Evolutionary conservation across 2,797 vertebrate species (phyloP).

Genomic region (Sphenopsis melanotis): DNA sequence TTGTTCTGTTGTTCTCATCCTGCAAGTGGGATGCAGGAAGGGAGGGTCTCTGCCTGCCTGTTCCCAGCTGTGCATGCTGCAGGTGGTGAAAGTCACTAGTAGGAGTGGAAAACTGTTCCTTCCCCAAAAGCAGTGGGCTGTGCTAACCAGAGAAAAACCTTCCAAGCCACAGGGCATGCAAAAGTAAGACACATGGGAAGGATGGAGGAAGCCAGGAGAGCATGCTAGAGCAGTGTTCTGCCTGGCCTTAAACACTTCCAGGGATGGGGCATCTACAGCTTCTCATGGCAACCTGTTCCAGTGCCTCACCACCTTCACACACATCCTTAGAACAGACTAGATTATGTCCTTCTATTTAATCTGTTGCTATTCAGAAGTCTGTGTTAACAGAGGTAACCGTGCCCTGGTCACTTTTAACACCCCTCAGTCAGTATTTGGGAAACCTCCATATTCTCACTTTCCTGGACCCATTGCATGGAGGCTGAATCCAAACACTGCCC

Average conservation of each 20-base stretch:
- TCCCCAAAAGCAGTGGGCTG: neutral
- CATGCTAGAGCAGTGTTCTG: neutral
- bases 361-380: neutral
- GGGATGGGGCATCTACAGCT: neutral
- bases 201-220: neutral
- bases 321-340: neutral
- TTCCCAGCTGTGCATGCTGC: accelerated
- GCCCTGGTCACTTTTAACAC: neutral
- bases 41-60: neutral
- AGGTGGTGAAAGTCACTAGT: neutral
- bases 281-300: neutral
- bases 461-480: neutral
- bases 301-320: neutral
- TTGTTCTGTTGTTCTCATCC: neutral
- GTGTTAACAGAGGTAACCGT: neutral
- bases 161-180: neutral
- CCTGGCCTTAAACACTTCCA: neutral
- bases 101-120: neutral
- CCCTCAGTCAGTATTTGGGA: neutral
- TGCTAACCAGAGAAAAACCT: neutral
- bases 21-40: neutral
- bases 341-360: neutral
- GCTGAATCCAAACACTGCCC: neutral
- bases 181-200: neutral
- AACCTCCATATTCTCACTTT: neutral